Conservation (phyloP, 92 coral and sea anemone species). For the Palythoa heliodiscus region DNA sequence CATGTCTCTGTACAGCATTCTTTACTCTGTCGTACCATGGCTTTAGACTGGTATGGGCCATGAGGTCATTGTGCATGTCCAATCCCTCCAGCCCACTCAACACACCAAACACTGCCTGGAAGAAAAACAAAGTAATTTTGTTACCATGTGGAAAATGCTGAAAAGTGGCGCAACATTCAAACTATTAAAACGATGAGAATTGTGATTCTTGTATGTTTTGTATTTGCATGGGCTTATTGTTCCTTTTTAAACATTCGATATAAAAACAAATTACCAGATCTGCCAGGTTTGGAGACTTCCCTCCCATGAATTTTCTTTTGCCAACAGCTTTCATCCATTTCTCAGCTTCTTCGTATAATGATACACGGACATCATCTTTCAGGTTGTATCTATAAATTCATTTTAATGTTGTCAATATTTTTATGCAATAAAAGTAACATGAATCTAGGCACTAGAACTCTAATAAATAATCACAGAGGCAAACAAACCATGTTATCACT, state of each 20-base stretch:
- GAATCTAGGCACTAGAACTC: too few relatives aligned
- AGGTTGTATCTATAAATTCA: slow-evolving; percentile 68
- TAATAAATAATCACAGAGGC: too few relatives aligned
- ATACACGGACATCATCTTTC: slow-evolving; percentile 90
- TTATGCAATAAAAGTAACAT: too few relatives aligned
- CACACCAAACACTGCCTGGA: slow-evolving; percentile 97
- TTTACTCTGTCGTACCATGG: slow-evolving; percentile 96
- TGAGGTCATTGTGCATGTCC: slow-evolving; percentile 80
- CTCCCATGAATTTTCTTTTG: slow-evolving; percentile 91
- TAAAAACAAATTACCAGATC: slow-evolving; percentile 71
- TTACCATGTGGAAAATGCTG: background rate
- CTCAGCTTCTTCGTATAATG: slow-evolving; percentile 93
- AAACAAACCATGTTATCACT: too few relatives aligned
- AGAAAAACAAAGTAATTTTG: background rate
- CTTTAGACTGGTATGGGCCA: slow-evolving; percentile 82
- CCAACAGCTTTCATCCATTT: slow-evolving; percentile 95
- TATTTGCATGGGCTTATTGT: background rate
- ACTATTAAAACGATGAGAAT: background rate
- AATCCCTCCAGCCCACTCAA: slow-evolving; percentile 93
- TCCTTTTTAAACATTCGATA: background rate
- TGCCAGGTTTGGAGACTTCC: slow-evolving; percentile 91
- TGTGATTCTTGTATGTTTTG: background rate
- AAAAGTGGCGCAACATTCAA: background rate
- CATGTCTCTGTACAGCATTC: slow-evolving; percentile 74
- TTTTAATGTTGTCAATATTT: background rate